A percentile compares a stretch with the other conserved stretches of the same genome.
phyloP scores from a whole-genome alignment of 1,140 invertebrate species.

The Heliconius congener region DNA sequence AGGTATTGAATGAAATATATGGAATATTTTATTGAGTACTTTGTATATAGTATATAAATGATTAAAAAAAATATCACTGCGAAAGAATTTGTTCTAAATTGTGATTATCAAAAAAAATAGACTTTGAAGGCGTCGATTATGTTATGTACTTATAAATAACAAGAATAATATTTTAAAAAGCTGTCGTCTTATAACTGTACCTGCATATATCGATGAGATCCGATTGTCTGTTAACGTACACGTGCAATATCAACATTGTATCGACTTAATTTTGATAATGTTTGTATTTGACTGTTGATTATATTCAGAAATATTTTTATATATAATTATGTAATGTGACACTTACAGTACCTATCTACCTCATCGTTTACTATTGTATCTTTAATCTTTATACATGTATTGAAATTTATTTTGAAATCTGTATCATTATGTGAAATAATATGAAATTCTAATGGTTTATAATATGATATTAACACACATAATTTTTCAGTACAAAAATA shows the following conservation, averaged over 20 bases:
- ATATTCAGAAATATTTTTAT: constrained; percentile 81
- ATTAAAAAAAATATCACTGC: constrained; percentile 25
- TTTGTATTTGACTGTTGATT: constrained; percentile 79
- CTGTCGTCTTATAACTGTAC: constrained; percentile 35
- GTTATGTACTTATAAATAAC: constrained; percentile 25
- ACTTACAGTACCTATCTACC: constrained; percentile 71
- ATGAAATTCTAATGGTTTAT: constrained; percentile 5
- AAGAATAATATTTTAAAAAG: constrained; percentile 50
- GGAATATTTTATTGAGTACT: constrained; percentile 45
- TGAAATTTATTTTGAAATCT: constrained; percentile 34
- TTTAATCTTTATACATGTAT: constrained; percentile 42
- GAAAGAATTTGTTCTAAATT: constrained; percentile 41
- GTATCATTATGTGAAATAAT: constrained; percentile 5
- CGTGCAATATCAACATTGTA: constrained; percentile 74
- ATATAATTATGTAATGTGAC: constrained; percentile 63
- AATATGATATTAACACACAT: constrained; percentile 27
- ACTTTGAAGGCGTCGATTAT: background rate
- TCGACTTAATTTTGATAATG: constrained; percentile 77
- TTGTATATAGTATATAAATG: constrained; percentile 44
- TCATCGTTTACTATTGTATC: constrained; percentile 61
- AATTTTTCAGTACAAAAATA: constrained; percentile 13
- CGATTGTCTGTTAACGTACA: constrained; percentile 50
- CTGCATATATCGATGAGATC: constrained; percentile 40
- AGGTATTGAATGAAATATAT: constrained; percentile 54
- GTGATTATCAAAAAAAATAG: background rate